Evolutionary conservation across 2,113 vertebrate species (phyloP).

Genomic region (Corythornis cristatus): DNA sequence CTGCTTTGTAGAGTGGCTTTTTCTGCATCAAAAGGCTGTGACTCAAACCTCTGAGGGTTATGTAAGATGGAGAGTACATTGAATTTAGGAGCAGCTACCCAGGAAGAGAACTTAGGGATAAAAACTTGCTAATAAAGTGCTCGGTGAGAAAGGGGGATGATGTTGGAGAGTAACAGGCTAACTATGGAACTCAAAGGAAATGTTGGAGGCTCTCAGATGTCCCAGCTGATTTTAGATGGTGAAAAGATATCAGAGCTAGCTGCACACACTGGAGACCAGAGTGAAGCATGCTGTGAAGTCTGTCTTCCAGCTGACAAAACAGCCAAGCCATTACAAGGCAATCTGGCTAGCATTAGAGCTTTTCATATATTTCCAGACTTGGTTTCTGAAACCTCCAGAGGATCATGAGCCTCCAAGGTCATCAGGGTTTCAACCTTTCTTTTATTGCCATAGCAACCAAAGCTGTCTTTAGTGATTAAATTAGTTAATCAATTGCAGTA

Average conservation of each 20-base stretch:
- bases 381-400: constrained; percentile 39
- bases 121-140: constrained; percentile 33
- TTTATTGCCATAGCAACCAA: constrained; percentile 71
- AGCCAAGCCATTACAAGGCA: constrained; percentile 16
- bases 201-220: constrained; percentile 19
- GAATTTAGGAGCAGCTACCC: constrained; percentile 14
- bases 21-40: background rate
- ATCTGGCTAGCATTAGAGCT: constrained; percentile 34
- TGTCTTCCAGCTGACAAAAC: constrained; percentile 53
- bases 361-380: constrained; percentile 44
- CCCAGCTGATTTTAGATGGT: constrained; percentile 40
- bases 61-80: background rate
- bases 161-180: constrained; percentile 33
- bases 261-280: background rate
- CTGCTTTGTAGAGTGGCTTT: background rate
- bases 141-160: background rate
- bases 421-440: constrained; percentile 46
- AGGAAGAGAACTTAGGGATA: background rate
- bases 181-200: constrained; percentile 20
- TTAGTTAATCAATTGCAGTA: constrained; percentile 68
- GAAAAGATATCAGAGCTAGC: constrained; percentile 26
- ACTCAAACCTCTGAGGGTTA: constrained; percentile 14
- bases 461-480: constrained; percentile 63
- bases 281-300: background rate
- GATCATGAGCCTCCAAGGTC: constrained; percentile 29